Percentiles rank a stretch among this genome's conserved stretches.
phyloP scores from a whole-genome alignment of 2,888 invertebrate species.

The Uloborus plumipes region DNA sequence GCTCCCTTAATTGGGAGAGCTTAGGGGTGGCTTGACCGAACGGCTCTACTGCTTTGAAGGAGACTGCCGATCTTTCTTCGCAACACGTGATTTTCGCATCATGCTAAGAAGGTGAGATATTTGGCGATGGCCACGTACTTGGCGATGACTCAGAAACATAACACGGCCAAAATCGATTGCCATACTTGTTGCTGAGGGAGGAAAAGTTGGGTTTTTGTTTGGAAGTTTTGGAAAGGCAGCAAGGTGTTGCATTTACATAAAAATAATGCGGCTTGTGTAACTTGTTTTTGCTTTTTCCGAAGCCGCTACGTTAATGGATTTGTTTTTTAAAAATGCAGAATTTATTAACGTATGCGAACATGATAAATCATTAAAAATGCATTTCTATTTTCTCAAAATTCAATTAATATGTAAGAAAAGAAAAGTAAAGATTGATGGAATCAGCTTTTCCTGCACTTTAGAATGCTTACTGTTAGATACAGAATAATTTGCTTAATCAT shows the following conservation, averaged over 20 bases:
- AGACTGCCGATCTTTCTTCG: slow-evolving; percentile 29
- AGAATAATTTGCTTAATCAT: no score
- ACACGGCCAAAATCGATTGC: slow-evolving; percentile 56
- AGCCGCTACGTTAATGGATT: no score
- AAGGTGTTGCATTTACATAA: background rate
- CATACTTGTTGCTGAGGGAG: slow-evolving; percentile 43
- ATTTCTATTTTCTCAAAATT: no score
- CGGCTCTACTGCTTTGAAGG: slow-evolving; percentile 17
- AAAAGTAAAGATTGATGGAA: no score
- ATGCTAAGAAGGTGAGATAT: slow-evolving; percentile 12
- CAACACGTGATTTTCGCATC: slow-evolving; percentile 56
- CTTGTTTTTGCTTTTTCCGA: no score
- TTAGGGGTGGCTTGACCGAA: slow-evolving; percentile 20
- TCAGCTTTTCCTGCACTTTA: no score
- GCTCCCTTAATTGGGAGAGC: slow-evolving; percentile 27
- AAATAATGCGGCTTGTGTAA: no score
- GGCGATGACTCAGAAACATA: slow-evolving; percentile 29
- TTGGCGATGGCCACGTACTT: slow-evolving; percentile 21
- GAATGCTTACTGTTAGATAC: no score
- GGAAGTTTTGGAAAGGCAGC: slow-evolving; percentile 3
- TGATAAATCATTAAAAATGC: no score
- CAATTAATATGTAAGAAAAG: no score
- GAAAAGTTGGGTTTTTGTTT: slow-evolving; percentile 23
- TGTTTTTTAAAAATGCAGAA: no score
- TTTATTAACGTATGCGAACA: no score